These are phyloP conservation scores for Cromileptes altivelis DNA, from an alignment of 2,113 vertebrate genomes.

Conservation along the genomic window DNA sequence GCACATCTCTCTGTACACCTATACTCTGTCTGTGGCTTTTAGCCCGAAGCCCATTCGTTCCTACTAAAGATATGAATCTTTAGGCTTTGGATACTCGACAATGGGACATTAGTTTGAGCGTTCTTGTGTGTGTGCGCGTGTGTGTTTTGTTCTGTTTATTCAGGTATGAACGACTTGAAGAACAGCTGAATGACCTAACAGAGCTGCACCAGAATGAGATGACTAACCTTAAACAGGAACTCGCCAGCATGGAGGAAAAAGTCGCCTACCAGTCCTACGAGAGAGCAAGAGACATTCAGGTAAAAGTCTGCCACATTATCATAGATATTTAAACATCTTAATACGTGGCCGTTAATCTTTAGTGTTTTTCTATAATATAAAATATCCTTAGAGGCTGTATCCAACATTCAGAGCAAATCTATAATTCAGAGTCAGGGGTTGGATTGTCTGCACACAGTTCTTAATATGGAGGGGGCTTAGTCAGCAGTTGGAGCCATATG, in stretches of 20 bases:
- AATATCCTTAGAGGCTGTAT: not conserved
- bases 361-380: not conserved
- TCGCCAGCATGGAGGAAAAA: constrained; percentile 99
- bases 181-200: constrained; percentile 96
- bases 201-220: constrained; percentile 99
- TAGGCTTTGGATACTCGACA: not conserved
- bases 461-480: no score
- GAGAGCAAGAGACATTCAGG: constrained; percentile 98
- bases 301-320: constrained; percentile 56
- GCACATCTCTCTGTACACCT: not conserved
- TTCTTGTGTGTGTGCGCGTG: constrained; percentile 22
- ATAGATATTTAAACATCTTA: not conserved
- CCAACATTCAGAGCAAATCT: no score
- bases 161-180: constrained; percentile 97
- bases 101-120: not conserved
- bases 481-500: no score
- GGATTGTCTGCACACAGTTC: no score
- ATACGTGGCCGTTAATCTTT: not conserved
- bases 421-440: no score
- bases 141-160: constrained; percentile 29
- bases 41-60: not conserved
- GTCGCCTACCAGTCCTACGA: constrained; percentile 99
- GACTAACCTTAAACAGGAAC: constrained; percentile 98
- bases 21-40: not conserved
- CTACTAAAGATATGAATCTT: not conserved